Evolutionary conservation across 2,113 vertebrate species (phyloP), one percentile per base, ranked within the genome.

Genomic region (Platichthys stellatus): DNA sequence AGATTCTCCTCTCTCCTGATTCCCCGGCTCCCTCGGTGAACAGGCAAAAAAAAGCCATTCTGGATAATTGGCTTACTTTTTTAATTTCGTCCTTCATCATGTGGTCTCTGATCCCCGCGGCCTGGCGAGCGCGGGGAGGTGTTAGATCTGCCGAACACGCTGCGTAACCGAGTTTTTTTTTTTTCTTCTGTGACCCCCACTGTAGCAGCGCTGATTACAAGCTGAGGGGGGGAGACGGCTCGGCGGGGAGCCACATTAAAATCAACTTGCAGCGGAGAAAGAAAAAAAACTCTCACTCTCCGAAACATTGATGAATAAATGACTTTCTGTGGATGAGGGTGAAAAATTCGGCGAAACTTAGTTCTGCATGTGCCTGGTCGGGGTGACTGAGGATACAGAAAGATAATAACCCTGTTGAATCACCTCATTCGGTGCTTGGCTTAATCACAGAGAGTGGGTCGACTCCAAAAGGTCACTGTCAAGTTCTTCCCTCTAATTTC

Each of bases 61-160:
- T 28, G 54, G 63, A 72, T 90, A 88, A 90, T 87, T 89, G 88
- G 76, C 81, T 83, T 85, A 67, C 63, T 80, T 86, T 86, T 31
- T 86, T 80, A 84, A 82, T 89, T 86, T 84, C 67, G 72, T 43
- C 61, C 78, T 69, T 57, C 67, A 60, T 78, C 83, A 59, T 80
- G 80, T 77, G 81, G 56, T 74, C 72, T 87, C 79, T 86, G 79
- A 84, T 88, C 84, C 75, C 81, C 0, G 47, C 63, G 72, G 85
- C 78, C 72, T 18, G 38, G 80, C 15, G 10, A 58, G 64, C 69
- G 18, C 12, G 6, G 63, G 64, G 77, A 81, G 73, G 43, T 10
- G 74, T 79, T 69, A 80, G 66, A 81, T 78, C 71, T 70, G 74
- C 81, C 67, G 73, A 76, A 79, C 74, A 58, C 53, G 60, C 74